A percentile compares a stretch with the other conserved stretches of the same genome.
Conservation (phyloP, 2,888 invertebrate genomes). For the Ecliptopera silaceata region DNA sequence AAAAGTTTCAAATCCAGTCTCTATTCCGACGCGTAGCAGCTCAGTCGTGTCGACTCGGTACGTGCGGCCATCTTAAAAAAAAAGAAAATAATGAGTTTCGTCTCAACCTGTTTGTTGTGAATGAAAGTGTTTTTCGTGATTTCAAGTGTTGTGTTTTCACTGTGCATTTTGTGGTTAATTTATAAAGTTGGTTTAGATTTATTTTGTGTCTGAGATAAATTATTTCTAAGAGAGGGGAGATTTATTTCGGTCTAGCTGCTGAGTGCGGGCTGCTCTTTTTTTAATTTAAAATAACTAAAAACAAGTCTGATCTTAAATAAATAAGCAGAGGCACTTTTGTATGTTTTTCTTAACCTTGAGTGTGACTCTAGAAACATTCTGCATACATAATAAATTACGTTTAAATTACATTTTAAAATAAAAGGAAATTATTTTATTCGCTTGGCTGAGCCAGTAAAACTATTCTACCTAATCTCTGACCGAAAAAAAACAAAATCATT, state of each 20-base stretch:
- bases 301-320: constrained; percentile 5
- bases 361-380: neutral
- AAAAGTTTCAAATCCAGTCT: constrained; percentile 53
- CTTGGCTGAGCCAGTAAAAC: neutral
- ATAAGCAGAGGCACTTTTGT: neutral
- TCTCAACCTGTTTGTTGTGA: constrained; percentile 17
- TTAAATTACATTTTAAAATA: neutral
- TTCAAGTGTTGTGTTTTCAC: constrained; percentile 32
- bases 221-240: constrained; percentile 67
- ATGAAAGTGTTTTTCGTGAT: constrained; percentile 26
- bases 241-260: constrained; percentile 67
- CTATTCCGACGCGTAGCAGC: constrained; percentile 38
- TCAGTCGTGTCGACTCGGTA: constrained; percentile 67
- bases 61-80: constrained; percentile 48
- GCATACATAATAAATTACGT: neutral
- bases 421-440: neutral
- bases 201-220: constrained; percentile 66
- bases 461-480: neutral
- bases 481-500: neutral
- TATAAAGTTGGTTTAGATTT: constrained; percentile 40
- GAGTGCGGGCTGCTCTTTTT: constrained; percentile 45
- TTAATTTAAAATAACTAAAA: constrained; percentile 31
- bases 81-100: constrained; percentile 41
- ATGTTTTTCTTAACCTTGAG: constrained; percentile 6
- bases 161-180: constrained; percentile 57